Conservation (phyloP, 1,140 invertebrate genomes). For the Zaprionus vittiger region DNA sequence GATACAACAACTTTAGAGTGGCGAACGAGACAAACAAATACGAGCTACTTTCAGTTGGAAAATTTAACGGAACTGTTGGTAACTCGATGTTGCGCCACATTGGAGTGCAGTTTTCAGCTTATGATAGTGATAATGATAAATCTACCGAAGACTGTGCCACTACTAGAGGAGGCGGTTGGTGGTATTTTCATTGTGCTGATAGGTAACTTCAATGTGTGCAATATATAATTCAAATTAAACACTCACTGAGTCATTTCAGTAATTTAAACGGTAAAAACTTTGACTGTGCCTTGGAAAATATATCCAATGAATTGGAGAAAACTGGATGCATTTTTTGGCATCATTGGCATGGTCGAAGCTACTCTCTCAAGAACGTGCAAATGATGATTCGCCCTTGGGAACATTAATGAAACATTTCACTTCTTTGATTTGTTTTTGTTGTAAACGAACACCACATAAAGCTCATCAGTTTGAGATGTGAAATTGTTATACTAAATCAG, state of each 20-base stretch:
- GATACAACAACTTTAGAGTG: slow-evolving; percentile 18
- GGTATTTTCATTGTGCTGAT: not conserved
- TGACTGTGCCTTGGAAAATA: not conserved
- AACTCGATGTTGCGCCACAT: not conserved
- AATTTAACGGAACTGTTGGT: not conserved
- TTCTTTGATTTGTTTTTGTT: slow-evolving; percentile 30
- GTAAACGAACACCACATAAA: not conserved
- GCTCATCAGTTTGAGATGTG: not conserved
- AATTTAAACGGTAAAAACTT: not conserved
- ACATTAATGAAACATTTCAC: not conserved
- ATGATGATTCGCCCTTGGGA: not conserved
- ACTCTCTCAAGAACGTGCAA: not conserved
- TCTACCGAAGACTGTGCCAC: not conserved
- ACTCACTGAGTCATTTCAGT: not conserved
- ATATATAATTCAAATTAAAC: not conserved
- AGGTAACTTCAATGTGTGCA: not conserved
- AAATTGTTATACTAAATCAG: too few relatives aligned
- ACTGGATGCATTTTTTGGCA: not conserved
- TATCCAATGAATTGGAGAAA: not conserved
- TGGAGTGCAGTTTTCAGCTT: not conserved
- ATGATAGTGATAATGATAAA: not conserved
- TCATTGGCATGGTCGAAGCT: not conserved
- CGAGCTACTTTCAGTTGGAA: not conserved
- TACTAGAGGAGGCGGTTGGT: not conserved
- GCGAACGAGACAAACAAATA: not conserved